A percentile compares a stretch with the other conserved stretches of the same genome.
Evolutionary conservation across 2,113 vertebrate genomes (phyloP).

Genomic region (Pterophyllum scalare): DNA sequence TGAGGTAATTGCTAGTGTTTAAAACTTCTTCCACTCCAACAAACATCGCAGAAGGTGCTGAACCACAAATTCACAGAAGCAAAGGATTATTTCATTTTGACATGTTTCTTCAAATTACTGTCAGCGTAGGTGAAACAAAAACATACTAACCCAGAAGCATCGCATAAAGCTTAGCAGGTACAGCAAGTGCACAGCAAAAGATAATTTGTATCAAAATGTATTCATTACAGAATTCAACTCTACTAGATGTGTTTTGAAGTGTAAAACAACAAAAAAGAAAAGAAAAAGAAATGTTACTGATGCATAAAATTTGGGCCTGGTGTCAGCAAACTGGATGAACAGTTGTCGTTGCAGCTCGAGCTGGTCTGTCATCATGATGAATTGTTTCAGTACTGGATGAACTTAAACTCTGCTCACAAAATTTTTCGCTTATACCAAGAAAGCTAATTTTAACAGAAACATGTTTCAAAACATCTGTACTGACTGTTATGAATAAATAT

Average conservation of each 20-base stretch:
- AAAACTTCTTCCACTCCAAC: conserved; percentile 8
- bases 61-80: conserved; percentile 13
- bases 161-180: conserved; percentile 18
- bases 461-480: conserved; percentile 52
- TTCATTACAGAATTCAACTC: conserved; percentile 24
- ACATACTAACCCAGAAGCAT: conserved; percentile 23
- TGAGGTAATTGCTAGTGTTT: conserved; percentile 3
- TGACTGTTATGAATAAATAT: conserved; percentile 64
- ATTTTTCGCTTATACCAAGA: conserved; percentile 28
- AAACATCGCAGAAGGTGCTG: conserved; percentile 27
- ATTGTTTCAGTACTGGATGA: conserved; percentile 36
- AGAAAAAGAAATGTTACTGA: background rate
- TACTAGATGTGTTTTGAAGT: conserved; percentile 45
- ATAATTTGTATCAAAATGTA: conserved; percentile 29
- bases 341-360: conserved; percentile 21
- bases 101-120: conserved; percentile 7
- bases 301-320: conserved; percentile 13
- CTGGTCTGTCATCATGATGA: conserved; percentile 31
- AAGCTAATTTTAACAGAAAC: conserved; percentile 47
- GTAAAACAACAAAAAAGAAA: background rate
- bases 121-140: conserved; percentile 9
- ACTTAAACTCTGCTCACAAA: conserved; percentile 31
- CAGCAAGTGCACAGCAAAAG: conserved; percentile 10
- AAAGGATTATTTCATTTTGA: conserved; percentile 8
- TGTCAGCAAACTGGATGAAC: conserved; percentile 26